Evolutionary conservation across 2,113 vertebrate genomes (phyloP).

Genomic region (Edolisoma coerulescens): DNA sequence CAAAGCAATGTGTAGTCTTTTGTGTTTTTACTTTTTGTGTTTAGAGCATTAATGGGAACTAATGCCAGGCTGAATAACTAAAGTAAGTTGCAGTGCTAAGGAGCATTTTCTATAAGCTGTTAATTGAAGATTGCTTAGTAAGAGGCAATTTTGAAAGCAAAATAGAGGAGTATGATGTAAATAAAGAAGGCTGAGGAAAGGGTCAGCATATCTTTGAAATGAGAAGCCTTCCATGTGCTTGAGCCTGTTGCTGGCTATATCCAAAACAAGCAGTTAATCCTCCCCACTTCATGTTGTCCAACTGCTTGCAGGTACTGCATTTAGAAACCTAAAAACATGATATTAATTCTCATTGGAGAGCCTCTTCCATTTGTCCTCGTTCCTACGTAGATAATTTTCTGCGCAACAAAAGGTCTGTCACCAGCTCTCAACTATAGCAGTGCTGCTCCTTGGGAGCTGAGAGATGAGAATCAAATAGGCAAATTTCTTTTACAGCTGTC

Average conservation of each 20-base stretch:
- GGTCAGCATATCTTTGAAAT: background rate
- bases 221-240: background rate
- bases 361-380: background rate
- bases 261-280: conserved; percentile 1
- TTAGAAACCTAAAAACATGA: background rate
- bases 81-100: background rate
- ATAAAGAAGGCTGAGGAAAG: background rate
- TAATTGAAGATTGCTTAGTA: background rate
- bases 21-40: background rate
- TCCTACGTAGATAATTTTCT: background rate
- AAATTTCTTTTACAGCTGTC: background rate
- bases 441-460: background rate
- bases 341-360: background rate
- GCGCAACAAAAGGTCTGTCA: background rate
- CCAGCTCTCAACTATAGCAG: background rate
- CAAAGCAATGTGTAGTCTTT: background rate
- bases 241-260: background rate
- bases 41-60: background rate
- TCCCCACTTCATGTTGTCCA: background rate
- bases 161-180: background rate
- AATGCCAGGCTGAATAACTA: background rate
- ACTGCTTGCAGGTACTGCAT: background rate
- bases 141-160: background rate
- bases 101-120: background rate
- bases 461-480: background rate